Conservation (phyloP, 2,888 invertebrate species). For the Malacosoma neustria region DNA sequence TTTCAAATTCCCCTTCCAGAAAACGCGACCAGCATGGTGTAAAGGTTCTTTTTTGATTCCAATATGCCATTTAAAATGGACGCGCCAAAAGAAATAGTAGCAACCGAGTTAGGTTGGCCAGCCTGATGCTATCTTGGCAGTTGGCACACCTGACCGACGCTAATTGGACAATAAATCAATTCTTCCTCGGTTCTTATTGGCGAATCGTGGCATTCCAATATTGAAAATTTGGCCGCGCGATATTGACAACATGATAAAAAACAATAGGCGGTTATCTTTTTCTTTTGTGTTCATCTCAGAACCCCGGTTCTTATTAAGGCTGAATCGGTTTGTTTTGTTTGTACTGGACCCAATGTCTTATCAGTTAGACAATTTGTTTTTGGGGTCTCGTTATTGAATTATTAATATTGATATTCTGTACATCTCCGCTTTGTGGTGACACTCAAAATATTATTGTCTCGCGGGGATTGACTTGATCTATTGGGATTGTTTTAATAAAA, state of each 20-base stretch:
- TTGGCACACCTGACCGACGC: conserved; percentile 76
- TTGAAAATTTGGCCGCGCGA: conserved; percentile 75
- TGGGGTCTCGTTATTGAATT: conserved; percentile 65
- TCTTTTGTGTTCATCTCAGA: conserved; percentile 71
- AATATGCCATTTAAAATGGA: conserved; percentile 69
- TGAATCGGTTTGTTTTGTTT: conserved; percentile 64
- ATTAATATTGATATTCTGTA: conserved; percentile 54
- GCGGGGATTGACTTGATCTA: conserved; percentile 12
- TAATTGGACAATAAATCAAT: conserved; percentile 77
- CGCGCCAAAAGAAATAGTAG: conserved; percentile 69
- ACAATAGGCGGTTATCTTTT: conserved; percentile 69
- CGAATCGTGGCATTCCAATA: conserved; percentile 74
- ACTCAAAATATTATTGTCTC: conserved; percentile 15
- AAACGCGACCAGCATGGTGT: conserved; percentile 60
- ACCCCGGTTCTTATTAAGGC: conserved; percentile 68
- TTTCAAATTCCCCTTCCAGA: conserved; percentile 65
- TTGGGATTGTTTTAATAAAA: conserved; percentile 29
- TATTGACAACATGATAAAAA: conserved; percentile 75
- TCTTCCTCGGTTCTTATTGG: conserved; percentile 74
- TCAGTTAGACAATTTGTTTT: conserved; percentile 72
- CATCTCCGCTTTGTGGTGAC: conserved; percentile 26
- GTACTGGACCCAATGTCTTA: conserved; percentile 55
- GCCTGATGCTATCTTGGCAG: conserved; percentile 73
- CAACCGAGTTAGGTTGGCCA: conserved; percentile 68
- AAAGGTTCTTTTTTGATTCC: conserved; percentile 70